Evolutionary conservation across 2,888 invertebrate genomes (phyloP).

Genomic region (Lamellibrachia satsuma): DNA sequence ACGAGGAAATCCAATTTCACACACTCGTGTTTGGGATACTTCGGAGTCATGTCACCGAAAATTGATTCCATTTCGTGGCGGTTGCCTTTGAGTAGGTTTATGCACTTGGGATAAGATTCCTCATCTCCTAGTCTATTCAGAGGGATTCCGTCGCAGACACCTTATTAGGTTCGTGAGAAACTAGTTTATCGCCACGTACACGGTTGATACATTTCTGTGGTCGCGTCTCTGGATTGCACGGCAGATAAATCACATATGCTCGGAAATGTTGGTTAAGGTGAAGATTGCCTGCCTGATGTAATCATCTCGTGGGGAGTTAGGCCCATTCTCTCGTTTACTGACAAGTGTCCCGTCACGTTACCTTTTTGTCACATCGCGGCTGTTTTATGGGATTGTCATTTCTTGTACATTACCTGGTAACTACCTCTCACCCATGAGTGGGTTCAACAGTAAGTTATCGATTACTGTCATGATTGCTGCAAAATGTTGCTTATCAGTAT

Average conservation of each 20-base stretch:
- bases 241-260: constrained; percentile 10
- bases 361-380: not conserved
- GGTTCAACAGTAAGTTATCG: not conserved
- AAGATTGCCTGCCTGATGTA: constrained; percentile 17
- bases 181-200: not conserved
- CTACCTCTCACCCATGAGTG: not conserved
- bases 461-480: not conserved
- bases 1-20: not conserved
- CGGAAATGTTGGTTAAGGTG: constrained; percentile 6
- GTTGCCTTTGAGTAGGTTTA: constrained; percentile 17
- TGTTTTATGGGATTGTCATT: not conserved
- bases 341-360: not conserved
- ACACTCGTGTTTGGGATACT: not conserved
- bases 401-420: not conserved
- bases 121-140: not conserved
- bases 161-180: not conserved
- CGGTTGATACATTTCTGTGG: not conserved
- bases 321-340: not conserved
- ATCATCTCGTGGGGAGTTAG: not conserved
- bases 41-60: not conserved
- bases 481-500: not conserved
- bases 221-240: not conserved
- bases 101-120: not conserved
- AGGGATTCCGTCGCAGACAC: not conserved
- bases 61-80: constrained; percentile 17